Evolutionary conservation across 2,113 vertebrate species (phyloP).

Genomic region (Podarcis cretensis): DNA sequence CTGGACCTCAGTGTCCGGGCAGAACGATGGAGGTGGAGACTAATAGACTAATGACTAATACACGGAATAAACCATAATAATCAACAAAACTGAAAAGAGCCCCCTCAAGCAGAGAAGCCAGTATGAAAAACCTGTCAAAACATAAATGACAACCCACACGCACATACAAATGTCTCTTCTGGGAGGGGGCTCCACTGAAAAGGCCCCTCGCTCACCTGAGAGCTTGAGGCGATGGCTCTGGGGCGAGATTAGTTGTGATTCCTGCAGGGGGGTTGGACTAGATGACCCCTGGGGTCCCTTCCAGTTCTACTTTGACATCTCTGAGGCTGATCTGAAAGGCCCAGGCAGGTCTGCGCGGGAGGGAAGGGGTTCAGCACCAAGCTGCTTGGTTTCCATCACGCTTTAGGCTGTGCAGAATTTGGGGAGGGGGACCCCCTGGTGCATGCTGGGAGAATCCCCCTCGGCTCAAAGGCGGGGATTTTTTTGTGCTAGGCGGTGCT

Average conservation of each 20-base stretch:
- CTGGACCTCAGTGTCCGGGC: too few species aligned
- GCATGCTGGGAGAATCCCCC: conserved; percentile 42
- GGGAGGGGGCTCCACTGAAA: too few species aligned
- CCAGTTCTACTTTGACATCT: too few species aligned
- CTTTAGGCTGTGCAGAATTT: not conserved
- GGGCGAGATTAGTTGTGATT: too few species aligned
- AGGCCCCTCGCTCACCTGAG: too few species aligned
- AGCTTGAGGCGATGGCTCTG: not conserved
- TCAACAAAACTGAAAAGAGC: not conserved
- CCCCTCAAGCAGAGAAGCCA: not conserved
- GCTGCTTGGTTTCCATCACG: not conserved
- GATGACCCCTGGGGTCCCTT: too few species aligned
- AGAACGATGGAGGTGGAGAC: too few species aligned
- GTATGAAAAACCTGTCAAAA: not conserved
- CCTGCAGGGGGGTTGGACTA: too few species aligned
- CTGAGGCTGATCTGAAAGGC: not conserved
- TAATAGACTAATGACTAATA: too few species aligned
- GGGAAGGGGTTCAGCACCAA: not conserved
- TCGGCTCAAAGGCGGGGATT: conserved; percentile 28
- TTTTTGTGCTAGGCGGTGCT: conserved; percentile 84
- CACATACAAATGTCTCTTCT: too few species aligned
- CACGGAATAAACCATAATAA: too few species aligned
- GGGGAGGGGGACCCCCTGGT: rapidly evolving
- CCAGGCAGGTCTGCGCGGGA: not conserved
- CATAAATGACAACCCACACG: not conserved